A percentile compares a stretch with the other conserved stretches of the same genome.
Evolutionary conservation across 2,113 vertebrate species (phyloP).

Genomic region (Spilogale gracilis): DNA sequence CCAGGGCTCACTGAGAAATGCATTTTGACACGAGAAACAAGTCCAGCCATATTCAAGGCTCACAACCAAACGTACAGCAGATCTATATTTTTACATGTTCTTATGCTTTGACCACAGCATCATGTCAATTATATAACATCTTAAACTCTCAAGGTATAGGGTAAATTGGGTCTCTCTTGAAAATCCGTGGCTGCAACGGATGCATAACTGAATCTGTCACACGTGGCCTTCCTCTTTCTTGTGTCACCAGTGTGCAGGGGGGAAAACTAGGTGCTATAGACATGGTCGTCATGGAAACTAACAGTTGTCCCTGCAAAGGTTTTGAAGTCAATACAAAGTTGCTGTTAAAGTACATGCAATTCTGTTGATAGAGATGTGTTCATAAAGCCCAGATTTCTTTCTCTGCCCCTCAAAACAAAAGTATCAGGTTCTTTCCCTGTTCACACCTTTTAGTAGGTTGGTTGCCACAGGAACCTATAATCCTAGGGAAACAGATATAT

Average conservation of each 20-base stretch:
- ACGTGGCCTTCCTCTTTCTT: constrained; percentile 42
- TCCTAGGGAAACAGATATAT: not conserved
- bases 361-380: not conserved
- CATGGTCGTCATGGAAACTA: constrained; percentile 74
- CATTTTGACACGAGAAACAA: constrained; percentile 42
- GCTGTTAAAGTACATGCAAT: constrained; percentile 49
- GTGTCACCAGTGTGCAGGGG: constrained; percentile 46
- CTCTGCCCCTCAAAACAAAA: constrained; percentile 12
- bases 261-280: not conserved
- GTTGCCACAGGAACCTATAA: not conserved
- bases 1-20: not conserved
- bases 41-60: not conserved
- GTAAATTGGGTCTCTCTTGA: constrained; percentile 45
- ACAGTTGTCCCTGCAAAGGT: constrained; percentile 53
- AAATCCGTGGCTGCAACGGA: constrained; percentile 66
- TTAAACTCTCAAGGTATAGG: constrained; percentile 36
- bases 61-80: not conserved
- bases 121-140: constrained; percentile 21
- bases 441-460: not conserved
- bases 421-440: not conserved
- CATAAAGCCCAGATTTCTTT: constrained; percentile 12
- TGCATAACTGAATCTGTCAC: constrained; percentile 51
- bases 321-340: constrained; percentile 75
- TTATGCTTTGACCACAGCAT: not conserved
- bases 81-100: constrained; percentile 51